These are phyloP conservation scores for Caenorhabditis briggsae DNA, from an alignment of 1,140 invertebrate genomes.

Conservation along the genomic window DNA sequence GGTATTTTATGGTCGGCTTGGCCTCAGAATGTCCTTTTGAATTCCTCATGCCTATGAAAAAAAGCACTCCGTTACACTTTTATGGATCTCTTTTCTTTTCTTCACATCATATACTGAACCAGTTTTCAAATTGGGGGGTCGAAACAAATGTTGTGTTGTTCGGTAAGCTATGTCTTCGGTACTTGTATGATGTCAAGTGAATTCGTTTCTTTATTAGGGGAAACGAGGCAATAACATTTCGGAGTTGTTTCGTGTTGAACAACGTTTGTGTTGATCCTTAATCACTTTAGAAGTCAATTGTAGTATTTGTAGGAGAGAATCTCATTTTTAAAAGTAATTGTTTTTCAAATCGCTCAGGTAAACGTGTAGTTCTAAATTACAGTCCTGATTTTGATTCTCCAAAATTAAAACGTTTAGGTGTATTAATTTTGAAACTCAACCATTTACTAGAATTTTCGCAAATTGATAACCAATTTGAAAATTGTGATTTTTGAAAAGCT, in stretches of 20 bases:
- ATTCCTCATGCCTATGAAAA: conserved; percentile 6
- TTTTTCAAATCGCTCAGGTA: too few species aligned
- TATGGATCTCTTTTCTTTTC: conserved; percentile 14
- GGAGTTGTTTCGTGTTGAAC: background rate
- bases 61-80: conserved; percentile 5
- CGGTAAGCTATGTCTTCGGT: conserved; percentile 1
- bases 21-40: conserved; percentile 11
- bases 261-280: too few species aligned
- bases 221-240: background rate
- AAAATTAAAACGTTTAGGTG: too few species aligned
- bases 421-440: too few species aligned
- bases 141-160: conserved; percentile 13
- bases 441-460: too few species aligned
- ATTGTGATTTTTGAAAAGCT: too few species aligned
- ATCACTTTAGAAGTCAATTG: too few species aligned
- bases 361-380: too few species aligned
- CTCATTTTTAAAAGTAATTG: too few species aligned
- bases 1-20: conserved; percentile 6
- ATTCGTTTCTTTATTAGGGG: conserved; percentile 4
- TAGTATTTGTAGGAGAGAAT: too few species aligned
- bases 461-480: too few species aligned
- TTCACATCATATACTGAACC: background rate
- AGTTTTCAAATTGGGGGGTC: background rate
- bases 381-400: too few species aligned
- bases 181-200: conserved; percentile 10